These are phyloP conservation scores for Philopedon plagiatum DNA, from an alignment of 2,888 invertebrate genomes.

Conservation along the genomic window DNA sequence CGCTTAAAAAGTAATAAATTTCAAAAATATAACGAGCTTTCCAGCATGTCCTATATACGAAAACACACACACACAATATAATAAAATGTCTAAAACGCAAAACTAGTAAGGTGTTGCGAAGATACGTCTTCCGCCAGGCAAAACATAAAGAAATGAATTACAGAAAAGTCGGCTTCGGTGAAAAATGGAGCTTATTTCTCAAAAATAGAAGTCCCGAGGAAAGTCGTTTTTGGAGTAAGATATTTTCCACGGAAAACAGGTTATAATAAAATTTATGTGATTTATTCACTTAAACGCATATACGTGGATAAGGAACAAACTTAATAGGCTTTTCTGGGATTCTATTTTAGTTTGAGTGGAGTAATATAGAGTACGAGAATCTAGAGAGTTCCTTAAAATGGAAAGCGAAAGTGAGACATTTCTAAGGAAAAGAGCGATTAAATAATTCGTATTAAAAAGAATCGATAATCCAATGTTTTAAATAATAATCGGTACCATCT, in stretches of 20 bases:
- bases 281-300: constrained; percentile 18
- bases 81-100: constrained; percentile 38
- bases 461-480: no score
- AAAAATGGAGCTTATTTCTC: constrained; percentile 44
- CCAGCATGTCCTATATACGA: constrained; percentile 31
- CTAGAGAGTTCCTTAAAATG: no score
- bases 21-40: constrained; percentile 25
- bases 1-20: constrained; percentile 24
- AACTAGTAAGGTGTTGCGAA: constrained; percentile 43
- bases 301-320: background rate
- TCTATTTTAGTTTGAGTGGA: background rate
- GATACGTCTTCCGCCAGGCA: constrained; percentile 33
- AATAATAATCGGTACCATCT: no score
- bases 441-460: no score
- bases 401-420: no score
- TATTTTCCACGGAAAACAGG: background rate
- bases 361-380: background rate
- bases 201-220: constrained; percentile 13
- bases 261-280: constrained; percentile 34
- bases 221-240: constrained; percentile 3
- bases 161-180: constrained; percentile 39
- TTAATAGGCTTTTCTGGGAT: background rate
- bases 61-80: constrained; percentile 37
- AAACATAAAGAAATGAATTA: constrained; percentile 41
- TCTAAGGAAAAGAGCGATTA: no score